Evolutionary conservation across 2,888 invertebrate genomes (phyloP), one percentile per base, ranked within the genome.

Genomic region (Erebia ligea): DNA sequence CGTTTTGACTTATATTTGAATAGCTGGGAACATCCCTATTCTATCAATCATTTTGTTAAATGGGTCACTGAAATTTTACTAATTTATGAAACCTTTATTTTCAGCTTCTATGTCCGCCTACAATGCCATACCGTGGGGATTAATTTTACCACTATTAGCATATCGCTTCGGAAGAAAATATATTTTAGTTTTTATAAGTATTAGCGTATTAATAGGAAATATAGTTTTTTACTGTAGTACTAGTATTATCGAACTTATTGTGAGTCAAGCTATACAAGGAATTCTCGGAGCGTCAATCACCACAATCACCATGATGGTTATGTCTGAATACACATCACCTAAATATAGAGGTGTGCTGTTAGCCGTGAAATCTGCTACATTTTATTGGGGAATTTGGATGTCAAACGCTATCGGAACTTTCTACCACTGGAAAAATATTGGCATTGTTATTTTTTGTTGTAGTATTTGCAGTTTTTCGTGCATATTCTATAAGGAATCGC

Each of bases 391-490:
- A 4, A 52, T 77, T n/a, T 76, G 75, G 75, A 25, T 71, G 1
- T 54, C 76, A 2, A 77, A 76, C 52, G 73, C 73, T 8, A 72
- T 79, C 9, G 80, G 79, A 0, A 79, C 80, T 0, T 78, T 74
- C 21, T 72, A 72, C 15, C 72, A 74, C 42, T 79, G 76, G 73
- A 76, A 70, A 56, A 72, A 74, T 17, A 76, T 79, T 10, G 59
- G 69, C 6, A 54, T 76, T 13, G 9, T 75, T 3, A 71, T 73
- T 4, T 67, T 73, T 1, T 8, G 70, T 10, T 73, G 74, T 17
- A 65, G 70, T 40, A 48, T 67, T 9, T 76, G 73, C 19, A 71
- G 69, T 21, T 59, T 77, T 17, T 59, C 67, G 4, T 8, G 15
- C 11, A 50, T 76, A n/a, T 63, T 68, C 10, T 78, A 74, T 73